phyloP scores from a whole-genome alignment of 37 sponge, comb jelly and placozoan species.

The Petrosia ficiformis region DNA sequence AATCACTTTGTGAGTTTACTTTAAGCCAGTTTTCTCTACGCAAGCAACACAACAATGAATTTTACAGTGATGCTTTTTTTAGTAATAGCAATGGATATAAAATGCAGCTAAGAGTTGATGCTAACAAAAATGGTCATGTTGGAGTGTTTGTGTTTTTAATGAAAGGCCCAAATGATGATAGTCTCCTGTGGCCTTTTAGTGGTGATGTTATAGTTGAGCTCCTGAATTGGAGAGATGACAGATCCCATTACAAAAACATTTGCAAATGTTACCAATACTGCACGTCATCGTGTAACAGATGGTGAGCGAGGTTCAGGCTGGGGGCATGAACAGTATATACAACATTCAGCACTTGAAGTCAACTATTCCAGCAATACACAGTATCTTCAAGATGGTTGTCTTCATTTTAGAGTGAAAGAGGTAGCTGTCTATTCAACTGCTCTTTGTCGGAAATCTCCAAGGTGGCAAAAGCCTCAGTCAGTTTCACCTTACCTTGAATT shows the following conservation, averaged over 20 bases:
- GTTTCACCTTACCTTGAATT: background rate
- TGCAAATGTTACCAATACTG: background rate
- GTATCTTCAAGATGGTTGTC: slow-evolving; percentile 15
- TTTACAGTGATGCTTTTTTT: slow-evolving; percentile 14
- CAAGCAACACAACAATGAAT: background rate
- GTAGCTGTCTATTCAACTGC: slow-evolving; percentile 9
- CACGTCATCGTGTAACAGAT: background rate
- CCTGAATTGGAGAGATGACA: background rate
- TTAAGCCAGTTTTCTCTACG: background rate
- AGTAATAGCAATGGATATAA: slow-evolving; percentile 30
- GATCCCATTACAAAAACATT: background rate
- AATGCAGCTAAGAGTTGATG: slow-evolving; percentile 17
- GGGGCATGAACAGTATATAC: background rate
- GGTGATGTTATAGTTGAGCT: background rate
- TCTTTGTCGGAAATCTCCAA: background rate
- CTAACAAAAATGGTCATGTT: slow-evolving; percentile 9
- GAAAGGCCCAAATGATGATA: slow-evolving; percentile 28
- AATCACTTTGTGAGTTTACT: background rate
- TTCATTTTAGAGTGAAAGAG: background rate
- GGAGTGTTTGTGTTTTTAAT: background rate
- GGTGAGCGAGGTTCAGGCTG: background rate
- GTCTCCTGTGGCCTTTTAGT: slow-evolving; percentile 18
- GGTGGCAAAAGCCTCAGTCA: background rate
- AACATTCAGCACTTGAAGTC: background rate
- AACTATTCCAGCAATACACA: too few relatives aligned